These are phyloP conservation scores for Mesorhabditis belari DNA, from an alignment of 2,888 invertebrate species.

Conservation along the genomic window DNA sequence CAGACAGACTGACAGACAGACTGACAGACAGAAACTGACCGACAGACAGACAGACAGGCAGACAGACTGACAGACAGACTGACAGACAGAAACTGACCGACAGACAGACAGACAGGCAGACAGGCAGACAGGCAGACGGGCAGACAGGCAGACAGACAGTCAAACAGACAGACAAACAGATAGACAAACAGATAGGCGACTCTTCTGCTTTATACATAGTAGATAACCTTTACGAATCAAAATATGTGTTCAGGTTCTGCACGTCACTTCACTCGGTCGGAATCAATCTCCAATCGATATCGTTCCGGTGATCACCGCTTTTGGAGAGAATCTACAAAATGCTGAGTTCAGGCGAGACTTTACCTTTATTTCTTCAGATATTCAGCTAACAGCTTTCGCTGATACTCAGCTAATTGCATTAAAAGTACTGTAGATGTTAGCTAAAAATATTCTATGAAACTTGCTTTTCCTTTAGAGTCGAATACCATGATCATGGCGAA, in stretches of 20 bases:
- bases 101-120: too few relatives aligned
- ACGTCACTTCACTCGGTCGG: conserved; percentile 32
- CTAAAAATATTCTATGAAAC: background rate
- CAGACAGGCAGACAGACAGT: too few relatives aligned
- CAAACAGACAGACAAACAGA: too few relatives aligned
- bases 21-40: too few relatives aligned
- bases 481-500: conserved; percentile 46
- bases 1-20: too few relatives aligned
- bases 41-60: too few relatives aligned
- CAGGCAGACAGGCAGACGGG: too few relatives aligned
- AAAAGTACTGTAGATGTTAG: background rate
- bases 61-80: too few relatives aligned
- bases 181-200: too few relatives aligned
- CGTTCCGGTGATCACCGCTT: conserved; percentile 48
- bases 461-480: conserved; percentile 29
- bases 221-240: too few relatives aligned
- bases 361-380: background rate
- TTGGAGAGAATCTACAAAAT: conserved; percentile 45
- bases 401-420: background rate
- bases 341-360: conserved; percentile 34
- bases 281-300: conserved; percentile 51
- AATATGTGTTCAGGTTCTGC: conserved; percentile 39
- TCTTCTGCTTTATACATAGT: too few relatives aligned
- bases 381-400: background rate
- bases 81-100: too few relatives aligned